Conservation (phyloP, 92 coral and sea anemone genomes). For the Epizoanthus stellaris region DNA sequence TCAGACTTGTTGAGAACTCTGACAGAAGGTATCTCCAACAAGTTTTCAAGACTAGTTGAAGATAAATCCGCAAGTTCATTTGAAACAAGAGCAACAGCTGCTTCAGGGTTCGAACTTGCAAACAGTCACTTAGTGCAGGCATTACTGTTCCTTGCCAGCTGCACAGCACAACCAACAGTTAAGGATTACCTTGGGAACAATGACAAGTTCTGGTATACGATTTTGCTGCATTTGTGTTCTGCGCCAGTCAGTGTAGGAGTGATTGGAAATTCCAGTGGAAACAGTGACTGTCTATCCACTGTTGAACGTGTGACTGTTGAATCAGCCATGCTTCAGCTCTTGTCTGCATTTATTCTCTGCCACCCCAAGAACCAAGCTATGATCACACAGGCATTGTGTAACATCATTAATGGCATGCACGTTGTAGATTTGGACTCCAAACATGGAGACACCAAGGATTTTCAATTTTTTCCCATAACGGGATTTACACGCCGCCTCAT, state of each 20-base stretch:
- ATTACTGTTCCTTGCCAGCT: slow-evolving; percentile 72
- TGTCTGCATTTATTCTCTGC: slow-evolving; percentile 76
- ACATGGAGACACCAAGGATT: slow-evolving; percentile 18
- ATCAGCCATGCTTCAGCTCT: slow-evolving; percentile 77
- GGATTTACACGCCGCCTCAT: slow-evolving; percentile 91
- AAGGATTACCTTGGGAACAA: slow-evolving; percentile 83
- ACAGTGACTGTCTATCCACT: slow-evolving; percentile 35
- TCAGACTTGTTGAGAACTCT: slow-evolving; percentile 76
- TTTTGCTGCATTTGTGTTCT: slow-evolving; percentile 71
- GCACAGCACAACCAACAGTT: slow-evolving; percentile 77
- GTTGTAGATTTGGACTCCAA: slow-evolving; percentile 26
- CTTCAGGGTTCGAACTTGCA: slow-evolving; percentile 10
- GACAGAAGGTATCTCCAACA: slow-evolving; percentile 56
- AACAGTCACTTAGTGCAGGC: slow-evolving; percentile 68
- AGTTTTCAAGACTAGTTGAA: slow-evolving; percentile 55
- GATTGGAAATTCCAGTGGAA: slow-evolving; percentile 26
- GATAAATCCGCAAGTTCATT: neutral
- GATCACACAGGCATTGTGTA: slow-evolving; percentile 82
- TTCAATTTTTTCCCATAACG: slow-evolving; percentile 63
- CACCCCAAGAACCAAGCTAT: slow-evolving; percentile 85
- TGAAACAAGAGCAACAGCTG: neutral
- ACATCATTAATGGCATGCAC: slow-evolving; percentile 67
- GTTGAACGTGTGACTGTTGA: slow-evolving; percentile 81
- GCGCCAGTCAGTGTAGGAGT: slow-evolving; percentile 48
- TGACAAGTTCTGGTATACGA: slow-evolving; percentile 82